Evolutionary conservation across 2,888 invertebrate species (phyloP).

Genomic region (Scaptomyza cyrtandrae): DNA sequence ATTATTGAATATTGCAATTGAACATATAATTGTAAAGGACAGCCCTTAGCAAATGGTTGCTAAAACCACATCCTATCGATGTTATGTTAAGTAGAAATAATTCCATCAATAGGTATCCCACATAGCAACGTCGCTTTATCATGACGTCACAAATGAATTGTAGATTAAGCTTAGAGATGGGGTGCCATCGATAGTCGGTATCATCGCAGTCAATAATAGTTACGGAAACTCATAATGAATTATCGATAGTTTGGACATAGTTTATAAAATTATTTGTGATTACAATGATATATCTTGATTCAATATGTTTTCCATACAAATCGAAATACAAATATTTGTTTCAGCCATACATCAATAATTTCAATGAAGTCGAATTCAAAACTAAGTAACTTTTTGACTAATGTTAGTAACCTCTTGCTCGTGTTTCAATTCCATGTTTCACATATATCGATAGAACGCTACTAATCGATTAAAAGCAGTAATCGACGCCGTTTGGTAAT

Average conservation of each 20-base stretch:
- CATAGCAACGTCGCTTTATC: too few species aligned
- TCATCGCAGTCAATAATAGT: not conserved
- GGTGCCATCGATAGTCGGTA: not conserved
- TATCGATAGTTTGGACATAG: not conserved
- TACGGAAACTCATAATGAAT: not conserved
- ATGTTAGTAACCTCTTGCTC: not conserved
- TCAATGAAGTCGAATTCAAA: not conserved
- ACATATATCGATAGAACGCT: not conserved
- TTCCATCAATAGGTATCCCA: not conserved
- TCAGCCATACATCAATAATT: not conserved
- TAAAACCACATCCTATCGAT: not conserved
- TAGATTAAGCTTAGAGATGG: not conserved
- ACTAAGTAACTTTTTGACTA: not conserved
- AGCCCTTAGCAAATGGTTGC: too few species aligned
- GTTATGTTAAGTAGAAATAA: not conserved
- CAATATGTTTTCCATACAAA: too few species aligned
- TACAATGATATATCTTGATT: not conserved
- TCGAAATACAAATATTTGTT: not conserved
- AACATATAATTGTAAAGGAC: too few species aligned
- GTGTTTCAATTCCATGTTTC: slow-evolving; percentile 1
- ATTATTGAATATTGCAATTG: too few species aligned
- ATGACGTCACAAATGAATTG: not conserved
- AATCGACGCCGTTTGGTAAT: slow-evolving; percentile 6
- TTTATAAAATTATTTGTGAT: not conserved
- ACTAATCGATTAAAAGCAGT: not conserved